Base-by-base conservation (phyloP, 2,888 invertebrate species). In the Watsonalla binaria region DNA sequence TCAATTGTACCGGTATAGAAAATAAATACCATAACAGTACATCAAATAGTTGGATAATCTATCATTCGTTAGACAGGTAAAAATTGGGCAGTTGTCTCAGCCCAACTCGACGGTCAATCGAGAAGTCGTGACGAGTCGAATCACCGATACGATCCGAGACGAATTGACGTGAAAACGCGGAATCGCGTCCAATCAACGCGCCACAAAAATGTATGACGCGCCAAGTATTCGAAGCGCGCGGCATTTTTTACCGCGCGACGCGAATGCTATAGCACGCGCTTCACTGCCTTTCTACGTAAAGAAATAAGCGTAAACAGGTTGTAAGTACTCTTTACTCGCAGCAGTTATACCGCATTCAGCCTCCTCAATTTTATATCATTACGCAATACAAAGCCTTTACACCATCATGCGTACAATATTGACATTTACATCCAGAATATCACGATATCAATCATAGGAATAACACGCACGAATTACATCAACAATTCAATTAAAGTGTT, bases 401-500 rank as follows among this genome's bases (percentile, higher is more conserved):
- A 24, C 24, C n/a, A 24, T 24, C n/a, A 24, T 24, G 24, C 56
- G 60, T 53, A 63, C 65, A 62, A 59, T 62, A 72, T 68, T 66
- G 65, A 68, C 68, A 68, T 75, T 68, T 66, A 72, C 69, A 62
- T 68, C 64, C 68, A 62, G 68, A 72, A 75, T 74, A 74, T 68
- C 69, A 72, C 66, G 65, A 70, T 62, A 63, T 65, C 74, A 75
- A 76, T 74, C 75, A 74, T 74, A 62, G 60, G 68, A 72, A 75
- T 67, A 74, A 70, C 72, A 72, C 58, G 62, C 67, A 71, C 69
- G 68, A 70, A 73, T 75, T 73, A 65, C 68, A 69, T 78, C 82
- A 82, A 81, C 84, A 82, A 83, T 86, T 85, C 85, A 88, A 87
- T 86, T 88, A 86, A 84, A 83, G 77, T 80, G 83, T 83, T 86